phyloP scores from a whole-genome alignment of 53 echinoderm and acorn worm genomes.

The Mesocentrotus franciscanus region DNA sequence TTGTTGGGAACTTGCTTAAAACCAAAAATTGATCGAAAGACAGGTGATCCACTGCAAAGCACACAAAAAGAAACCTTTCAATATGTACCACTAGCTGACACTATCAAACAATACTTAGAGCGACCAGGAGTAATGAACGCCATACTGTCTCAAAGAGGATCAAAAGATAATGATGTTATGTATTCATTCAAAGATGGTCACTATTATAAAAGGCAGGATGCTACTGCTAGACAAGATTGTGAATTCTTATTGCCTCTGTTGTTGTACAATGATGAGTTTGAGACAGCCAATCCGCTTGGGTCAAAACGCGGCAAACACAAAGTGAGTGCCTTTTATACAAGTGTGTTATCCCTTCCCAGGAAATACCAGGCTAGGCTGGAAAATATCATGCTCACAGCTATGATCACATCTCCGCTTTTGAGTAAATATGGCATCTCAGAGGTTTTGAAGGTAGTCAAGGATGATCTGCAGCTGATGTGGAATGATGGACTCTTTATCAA shows the following conservation, averaged over 20 bases:
- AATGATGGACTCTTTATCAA: conserved; percentile 29
- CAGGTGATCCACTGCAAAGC: conserved; percentile 57
- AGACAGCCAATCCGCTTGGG: conserved; percentile 62
- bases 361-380: conserved; percentile 57
- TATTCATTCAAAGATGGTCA: conserved; percentile 73
- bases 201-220: conserved; percentile 49
- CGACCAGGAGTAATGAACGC: conserved; percentile 69
- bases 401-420: conserved; percentile 46
- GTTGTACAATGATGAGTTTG: conserved; percentile 64
- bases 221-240: conserved; percentile 11
- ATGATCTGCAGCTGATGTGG: conserved; percentile 48
- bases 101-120: conserved; percentile 58
- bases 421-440: conserved; percentile 40
- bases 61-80: conserved; percentile 62
- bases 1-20: conserved; percentile 50
- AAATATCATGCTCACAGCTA: conserved; percentile 54
- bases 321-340: conserved; percentile 55
- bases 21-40: conserved; percentile 54
- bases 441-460: not conserved
- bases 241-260: conserved; percentile 27
- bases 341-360: conserved; percentile 45
- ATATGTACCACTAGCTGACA: conserved; percentile 64
- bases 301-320: conserved; percentile 62
- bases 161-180: conserved; percentile 59
- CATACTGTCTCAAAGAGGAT: conserved; percentile 38